phyloP scores from a whole-genome alignment of 2,113 vertebrate species.

The Pseudopipra pipra region DNA sequence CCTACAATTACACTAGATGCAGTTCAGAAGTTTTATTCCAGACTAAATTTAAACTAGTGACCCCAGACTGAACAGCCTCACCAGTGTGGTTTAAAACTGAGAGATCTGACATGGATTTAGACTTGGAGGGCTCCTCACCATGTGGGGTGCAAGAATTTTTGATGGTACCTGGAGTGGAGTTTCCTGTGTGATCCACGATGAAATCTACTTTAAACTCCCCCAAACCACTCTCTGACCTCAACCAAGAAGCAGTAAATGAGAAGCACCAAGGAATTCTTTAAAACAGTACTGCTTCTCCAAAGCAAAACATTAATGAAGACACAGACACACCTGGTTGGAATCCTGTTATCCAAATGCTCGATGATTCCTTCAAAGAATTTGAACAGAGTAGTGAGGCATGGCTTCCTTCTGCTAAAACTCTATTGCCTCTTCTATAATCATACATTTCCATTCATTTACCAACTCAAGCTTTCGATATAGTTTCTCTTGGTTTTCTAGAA shows the following conservation, averaged over 20 bases:
- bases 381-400: background rate
- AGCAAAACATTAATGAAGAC: background rate
- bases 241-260: background rate
- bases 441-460: background rate
- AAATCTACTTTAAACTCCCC: background rate
- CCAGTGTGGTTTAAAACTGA: background rate
- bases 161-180: background rate
- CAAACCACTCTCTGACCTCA: background rate
- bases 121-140: background rate
- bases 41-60: background rate
- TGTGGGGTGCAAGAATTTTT: background rate
- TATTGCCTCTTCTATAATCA: background rate
- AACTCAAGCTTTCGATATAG: background rate
- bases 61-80: background rate
- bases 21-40: background rate
- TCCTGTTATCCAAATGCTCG: background rate
- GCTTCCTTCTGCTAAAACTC: background rate
- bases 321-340: background rate
- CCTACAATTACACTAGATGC: background rate
- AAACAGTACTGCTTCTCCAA: background rate
- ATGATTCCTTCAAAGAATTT: background rate
- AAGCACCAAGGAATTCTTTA: background rate
- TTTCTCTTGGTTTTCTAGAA: background rate
- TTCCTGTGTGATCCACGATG: background rate
- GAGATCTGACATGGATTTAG: background rate